Evolutionary conservation across 2,113 vertebrate species (phyloP).

Genomic region (Limnothrissa miodon): DNA sequence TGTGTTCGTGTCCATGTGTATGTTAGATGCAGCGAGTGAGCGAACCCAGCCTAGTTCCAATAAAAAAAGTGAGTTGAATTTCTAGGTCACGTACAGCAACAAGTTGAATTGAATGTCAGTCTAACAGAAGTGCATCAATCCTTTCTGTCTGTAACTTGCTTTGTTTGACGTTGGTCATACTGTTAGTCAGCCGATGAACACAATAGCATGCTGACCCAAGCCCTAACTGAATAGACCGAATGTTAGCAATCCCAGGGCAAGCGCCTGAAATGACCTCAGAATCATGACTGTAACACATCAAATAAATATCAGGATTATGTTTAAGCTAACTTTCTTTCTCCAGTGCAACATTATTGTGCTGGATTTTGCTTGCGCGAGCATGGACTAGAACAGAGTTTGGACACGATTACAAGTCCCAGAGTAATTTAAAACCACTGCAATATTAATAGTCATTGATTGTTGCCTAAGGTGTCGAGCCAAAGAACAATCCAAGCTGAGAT

Average conservation of each 20-base stretch:
- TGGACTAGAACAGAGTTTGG: not conserved
- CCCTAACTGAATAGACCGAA: not conserved
- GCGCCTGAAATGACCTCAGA: not conserved
- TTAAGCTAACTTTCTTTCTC: not conserved
- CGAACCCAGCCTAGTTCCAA: slow-evolving; percentile 23
- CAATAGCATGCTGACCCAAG: not conserved
- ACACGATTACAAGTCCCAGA: slow-evolving; percentile 15
- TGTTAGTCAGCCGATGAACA: not conserved
- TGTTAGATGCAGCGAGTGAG: not conserved
- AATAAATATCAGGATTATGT: not conserved
- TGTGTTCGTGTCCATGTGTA: not conserved
- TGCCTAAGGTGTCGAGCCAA: not conserved
- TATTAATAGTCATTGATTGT: slow-evolving; percentile 18
- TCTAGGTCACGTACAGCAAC: slow-evolving; percentile 50
- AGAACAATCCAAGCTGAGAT: slow-evolving; percentile 9
- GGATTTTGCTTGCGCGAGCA: slow-evolving; percentile 2
- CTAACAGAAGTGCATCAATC: slow-evolving; percentile 20
- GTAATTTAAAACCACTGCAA: slow-evolving; percentile 10
- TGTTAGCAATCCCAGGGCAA: not conserved
- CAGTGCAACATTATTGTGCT: not conserved
- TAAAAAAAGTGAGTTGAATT: slow-evolving; percentile 40
- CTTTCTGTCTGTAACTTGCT: slow-evolving; percentile 37
- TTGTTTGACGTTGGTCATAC: not conserved
- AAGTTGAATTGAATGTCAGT: slow-evolving; percentile 46
- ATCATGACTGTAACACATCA: not conserved